Conservation (phyloP, 2,113 vertebrate genomes). For the Caretta caretta region DNA sequence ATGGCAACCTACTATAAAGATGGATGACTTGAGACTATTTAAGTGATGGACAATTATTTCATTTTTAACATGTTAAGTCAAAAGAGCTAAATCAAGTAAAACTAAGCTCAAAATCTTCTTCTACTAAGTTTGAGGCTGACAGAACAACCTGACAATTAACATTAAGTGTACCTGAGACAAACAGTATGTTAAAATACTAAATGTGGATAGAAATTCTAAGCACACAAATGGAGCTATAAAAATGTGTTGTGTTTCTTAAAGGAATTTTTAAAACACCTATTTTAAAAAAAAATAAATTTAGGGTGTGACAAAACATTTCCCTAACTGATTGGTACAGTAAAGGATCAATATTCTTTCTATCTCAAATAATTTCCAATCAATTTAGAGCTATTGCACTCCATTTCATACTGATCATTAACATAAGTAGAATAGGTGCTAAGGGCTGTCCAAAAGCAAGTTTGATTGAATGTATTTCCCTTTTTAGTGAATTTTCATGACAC, state of each 20-base stretch:
- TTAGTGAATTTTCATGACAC: background rate
- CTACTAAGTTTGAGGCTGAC: background rate
- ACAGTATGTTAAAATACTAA: too few species aligned
- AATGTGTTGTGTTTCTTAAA: too few species aligned
- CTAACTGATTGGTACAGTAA: background rate
- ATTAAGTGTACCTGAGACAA: too few species aligned
- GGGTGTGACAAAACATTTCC: background rate
- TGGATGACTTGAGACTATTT: background rate
- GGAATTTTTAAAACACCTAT: too few species aligned
- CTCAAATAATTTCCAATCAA: background rate
- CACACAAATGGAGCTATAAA: background rate
- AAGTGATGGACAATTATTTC: background rate
- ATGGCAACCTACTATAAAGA: background rate
- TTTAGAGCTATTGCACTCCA: background rate
- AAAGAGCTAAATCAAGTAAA: background rate
- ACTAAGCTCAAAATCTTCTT: background rate
- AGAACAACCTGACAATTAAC: background rate
- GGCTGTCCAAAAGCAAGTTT: background rate
- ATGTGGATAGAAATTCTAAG: background rate
- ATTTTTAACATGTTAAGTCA: background rate
- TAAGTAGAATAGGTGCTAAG: slow-evolving; percentile 12
- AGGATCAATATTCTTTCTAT: background rate
- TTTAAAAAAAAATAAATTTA: background rate
- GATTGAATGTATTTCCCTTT: background rate
- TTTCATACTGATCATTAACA: slow-evolving; percentile 20